Percentiles rank a stretch among this genome's conserved stretches.
These are phyloP conservation scores for Chrysolina americana DNA, from an alignment of 2,888 invertebrate species.

Conservation along the genomic window DNA sequence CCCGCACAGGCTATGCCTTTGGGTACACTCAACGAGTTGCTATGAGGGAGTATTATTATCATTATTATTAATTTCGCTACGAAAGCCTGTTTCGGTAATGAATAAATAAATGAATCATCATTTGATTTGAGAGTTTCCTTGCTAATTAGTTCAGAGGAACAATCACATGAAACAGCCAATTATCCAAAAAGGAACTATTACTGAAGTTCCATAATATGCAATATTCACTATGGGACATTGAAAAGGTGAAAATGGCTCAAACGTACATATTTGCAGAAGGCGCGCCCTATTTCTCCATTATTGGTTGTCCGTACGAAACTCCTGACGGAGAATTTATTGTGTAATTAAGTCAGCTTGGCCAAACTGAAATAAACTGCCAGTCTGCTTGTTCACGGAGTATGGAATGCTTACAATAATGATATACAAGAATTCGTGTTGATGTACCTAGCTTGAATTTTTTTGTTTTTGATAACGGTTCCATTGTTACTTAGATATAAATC, in stretches of 20 bases:
- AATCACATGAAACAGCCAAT: not conserved
- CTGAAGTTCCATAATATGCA: not conserved
- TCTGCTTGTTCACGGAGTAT: constrained; percentile 35
- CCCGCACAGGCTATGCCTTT: too few species aligned
- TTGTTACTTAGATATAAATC: too few species aligned
- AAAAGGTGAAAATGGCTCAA: constrained; percentile 47
- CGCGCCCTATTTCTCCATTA: constrained; percentile 42
- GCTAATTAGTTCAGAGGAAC: not conserved
- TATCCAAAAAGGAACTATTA: too few species aligned
- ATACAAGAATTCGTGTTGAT: too few species aligned
- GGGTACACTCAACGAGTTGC: too few species aligned
- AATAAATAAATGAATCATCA: too few species aligned
- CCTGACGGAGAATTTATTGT: constrained; percentile 45
- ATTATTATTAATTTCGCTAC: too few species aligned
- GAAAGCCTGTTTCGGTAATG: too few species aligned
- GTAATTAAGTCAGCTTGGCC: constrained; percentile 47
- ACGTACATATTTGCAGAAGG: constrained; percentile 46
- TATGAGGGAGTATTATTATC: too few species aligned
- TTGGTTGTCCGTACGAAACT: constrained; percentile 42
- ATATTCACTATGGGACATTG: constrained; percentile 17
- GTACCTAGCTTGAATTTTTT: too few species aligned
- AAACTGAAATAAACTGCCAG: constrained; percentile 42
- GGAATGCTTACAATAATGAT: constrained; percentile 33
- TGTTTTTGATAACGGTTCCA: too few species aligned
- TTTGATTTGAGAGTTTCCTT: too few species aligned